These are phyloP conservation scores for Psettodes erumei DNA, from an alignment of 2,113 vertebrate species.

Conservation along the genomic window DNA sequence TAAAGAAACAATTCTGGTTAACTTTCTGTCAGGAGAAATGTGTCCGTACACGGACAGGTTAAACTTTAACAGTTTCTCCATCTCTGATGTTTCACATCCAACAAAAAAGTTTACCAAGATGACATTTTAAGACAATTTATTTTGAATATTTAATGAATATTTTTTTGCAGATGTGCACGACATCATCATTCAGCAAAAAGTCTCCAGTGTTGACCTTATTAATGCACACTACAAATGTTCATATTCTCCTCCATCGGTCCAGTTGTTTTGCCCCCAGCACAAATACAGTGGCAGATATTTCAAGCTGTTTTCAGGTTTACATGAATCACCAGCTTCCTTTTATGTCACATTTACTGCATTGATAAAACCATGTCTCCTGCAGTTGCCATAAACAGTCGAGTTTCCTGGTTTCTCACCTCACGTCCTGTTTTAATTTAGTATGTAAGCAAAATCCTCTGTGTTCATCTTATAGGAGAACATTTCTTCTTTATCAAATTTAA, in stretches of 20 bases:
- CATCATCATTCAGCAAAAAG: too few species aligned
- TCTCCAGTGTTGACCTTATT: too few species aligned
- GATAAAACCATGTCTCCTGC: background rate
- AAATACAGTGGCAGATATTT: background rate
- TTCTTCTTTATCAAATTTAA: too few species aligned
- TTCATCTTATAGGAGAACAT: background rate
- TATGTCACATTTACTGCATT: background rate
- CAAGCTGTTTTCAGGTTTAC: background rate
- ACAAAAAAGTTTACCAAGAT: too few species aligned
- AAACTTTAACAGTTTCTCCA: background rate
- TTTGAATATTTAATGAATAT: too few species aligned
- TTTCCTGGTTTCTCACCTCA: background rate
- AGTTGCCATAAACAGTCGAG: background rate
- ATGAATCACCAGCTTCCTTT: background rate
- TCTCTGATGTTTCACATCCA: background rate
- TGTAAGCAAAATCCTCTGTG: too few species aligned
- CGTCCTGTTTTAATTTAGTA: too few species aligned
- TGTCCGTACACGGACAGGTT: background rate
- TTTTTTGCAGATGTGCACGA: too few species aligned
- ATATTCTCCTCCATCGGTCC: too few species aligned
- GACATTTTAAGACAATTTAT: too few species aligned
- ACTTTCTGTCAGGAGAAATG: background rate
- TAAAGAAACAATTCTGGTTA: background rate
- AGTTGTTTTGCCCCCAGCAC: too few species aligned
- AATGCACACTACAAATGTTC: too few species aligned